These are phyloP conservation scores for Ctenopoma multispine DNA, from an alignment of 2,797 vertebrate species.

Conservation along the genomic window DNA sequence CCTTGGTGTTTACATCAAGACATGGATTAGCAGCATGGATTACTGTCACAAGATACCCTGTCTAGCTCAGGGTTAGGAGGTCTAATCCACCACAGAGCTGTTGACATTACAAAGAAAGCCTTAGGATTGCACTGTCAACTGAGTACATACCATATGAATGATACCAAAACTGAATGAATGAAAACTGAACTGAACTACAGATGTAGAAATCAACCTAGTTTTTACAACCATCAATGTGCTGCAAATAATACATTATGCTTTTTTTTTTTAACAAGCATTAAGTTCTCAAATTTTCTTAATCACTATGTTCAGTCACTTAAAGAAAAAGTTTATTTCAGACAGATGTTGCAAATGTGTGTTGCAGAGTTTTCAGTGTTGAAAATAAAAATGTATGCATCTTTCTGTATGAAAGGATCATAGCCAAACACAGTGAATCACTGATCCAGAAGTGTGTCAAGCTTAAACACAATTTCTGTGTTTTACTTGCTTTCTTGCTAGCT, in stretches of 20 bases:
- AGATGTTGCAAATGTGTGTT: background rate
- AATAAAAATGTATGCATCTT: background rate
- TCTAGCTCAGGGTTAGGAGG: constrained; percentile 76
- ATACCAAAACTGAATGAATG: constrained; percentile 33
- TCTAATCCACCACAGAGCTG: constrained; percentile 77
- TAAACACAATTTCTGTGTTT: constrained; percentile 40
- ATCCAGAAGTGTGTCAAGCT: constrained; percentile 51
- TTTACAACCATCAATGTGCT: constrained; percentile 26
- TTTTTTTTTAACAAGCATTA: constrained; percentile 30
- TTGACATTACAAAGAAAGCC: constrained; percentile 74
- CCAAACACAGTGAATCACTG: constrained; percentile 20
- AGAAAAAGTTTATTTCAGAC: background rate
- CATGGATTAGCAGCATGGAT: constrained; percentile 81
- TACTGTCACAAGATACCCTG: constrained; percentile 80
- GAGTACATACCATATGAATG: constrained; percentile 43
- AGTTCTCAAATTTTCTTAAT: constrained; percentile 18
- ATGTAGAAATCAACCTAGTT: constrained; percentile 35
- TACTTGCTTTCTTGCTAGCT: constrained; percentile 23
- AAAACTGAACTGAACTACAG: constrained; percentile 36
- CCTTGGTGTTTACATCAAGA: constrained; percentile 80
- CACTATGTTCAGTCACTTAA: background rate
- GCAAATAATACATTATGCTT: constrained; percentile 33
- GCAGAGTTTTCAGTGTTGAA: background rate
- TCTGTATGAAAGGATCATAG: constrained; percentile 11
- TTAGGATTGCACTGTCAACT: constrained; percentile 61